phyloP scores from a whole-genome alignment of 2,888 invertebrate species.

The Allophyes oxyacanthae region DNA sequence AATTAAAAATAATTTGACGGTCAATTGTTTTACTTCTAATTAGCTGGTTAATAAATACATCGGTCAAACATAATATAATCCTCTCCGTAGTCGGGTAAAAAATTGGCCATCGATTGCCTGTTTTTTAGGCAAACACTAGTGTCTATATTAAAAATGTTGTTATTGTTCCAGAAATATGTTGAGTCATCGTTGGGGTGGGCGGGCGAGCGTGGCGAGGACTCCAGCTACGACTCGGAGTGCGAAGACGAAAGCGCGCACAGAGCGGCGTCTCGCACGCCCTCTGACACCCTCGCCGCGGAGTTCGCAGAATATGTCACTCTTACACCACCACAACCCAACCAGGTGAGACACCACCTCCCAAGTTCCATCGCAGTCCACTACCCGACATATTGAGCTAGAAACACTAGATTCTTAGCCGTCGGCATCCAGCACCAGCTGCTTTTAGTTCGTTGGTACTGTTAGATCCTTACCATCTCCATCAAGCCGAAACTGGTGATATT shows the following conservation, averaged over 20 bases:
- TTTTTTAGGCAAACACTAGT: constrained; percentile 8
- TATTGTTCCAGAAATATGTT: constrained; percentile 92
- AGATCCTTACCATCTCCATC: no score
- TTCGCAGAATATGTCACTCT: constrained; percentile 95
- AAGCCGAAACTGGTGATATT: no score
- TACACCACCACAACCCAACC: constrained; percentile 76
- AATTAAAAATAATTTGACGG: no score
- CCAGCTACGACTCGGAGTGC: constrained; percentile 96
- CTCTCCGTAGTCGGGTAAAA: not conserved
- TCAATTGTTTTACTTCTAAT: no score
- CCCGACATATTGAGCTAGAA: no score
- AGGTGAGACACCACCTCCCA: constrained; percentile 62
- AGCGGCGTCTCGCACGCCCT: constrained; percentile 94
- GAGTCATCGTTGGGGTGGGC: constrained; percentile 91
- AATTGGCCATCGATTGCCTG: not conserved
- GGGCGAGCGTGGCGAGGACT: constrained; percentile 91
- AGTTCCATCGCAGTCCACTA: no score
- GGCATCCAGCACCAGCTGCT: no score
- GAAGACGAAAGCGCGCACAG: constrained; percentile 92
- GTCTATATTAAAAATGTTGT: constrained; percentile 3
- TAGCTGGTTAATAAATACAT: no score
- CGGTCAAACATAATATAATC: not conserved
- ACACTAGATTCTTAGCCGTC: no score
- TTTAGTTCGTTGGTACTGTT: not conserved
- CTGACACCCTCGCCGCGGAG: constrained; percentile 95